Evolutionary conservation across 2,797 vertebrate species (phyloP).

Genomic region (Astyanax mexicanus): DNA sequence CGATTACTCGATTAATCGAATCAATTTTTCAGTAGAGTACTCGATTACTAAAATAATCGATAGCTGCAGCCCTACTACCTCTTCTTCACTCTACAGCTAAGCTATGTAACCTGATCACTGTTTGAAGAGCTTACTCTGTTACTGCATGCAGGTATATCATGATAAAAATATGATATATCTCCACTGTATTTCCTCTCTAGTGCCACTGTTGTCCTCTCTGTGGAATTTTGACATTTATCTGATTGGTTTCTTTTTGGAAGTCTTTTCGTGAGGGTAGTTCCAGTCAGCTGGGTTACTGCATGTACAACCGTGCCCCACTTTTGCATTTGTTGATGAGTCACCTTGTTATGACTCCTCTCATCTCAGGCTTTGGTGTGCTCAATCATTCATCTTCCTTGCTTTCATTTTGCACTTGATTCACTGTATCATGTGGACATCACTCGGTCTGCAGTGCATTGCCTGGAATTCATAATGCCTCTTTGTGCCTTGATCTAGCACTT

Average conservation of each 20-base stretch:
- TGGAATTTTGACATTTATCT: constrained; percentile 10
- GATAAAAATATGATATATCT: too few relatives aligned
- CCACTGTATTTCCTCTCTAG: background rate
- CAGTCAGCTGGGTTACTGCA: constrained; percentile 34
- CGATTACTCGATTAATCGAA: too few relatives aligned
- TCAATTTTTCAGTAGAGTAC: too few relatives aligned
- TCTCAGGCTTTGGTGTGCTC: constrained; percentile 44
- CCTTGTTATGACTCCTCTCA: constrained; percentile 47
- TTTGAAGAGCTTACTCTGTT: too few relatives aligned
- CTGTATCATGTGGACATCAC: constrained; percentile 29
- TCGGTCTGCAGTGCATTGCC: constrained; percentile 13
- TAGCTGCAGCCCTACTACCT: too few relatives aligned
- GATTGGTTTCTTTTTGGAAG: constrained; percentile 19
- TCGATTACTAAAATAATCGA: too few relatives aligned
- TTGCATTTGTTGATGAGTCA: constrained; percentile 34
- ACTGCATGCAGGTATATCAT: too few relatives aligned
- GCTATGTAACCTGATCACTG: too few relatives aligned
- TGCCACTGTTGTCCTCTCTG: background rate
- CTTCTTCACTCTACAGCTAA: too few relatives aligned
- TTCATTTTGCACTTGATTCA: constrained; percentile 32
- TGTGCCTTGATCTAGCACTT: constrained; percentile 33
- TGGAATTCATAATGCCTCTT: constrained; percentile 9
- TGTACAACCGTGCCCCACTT: constrained; percentile 13
- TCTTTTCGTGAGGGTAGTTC: constrained; percentile 30
- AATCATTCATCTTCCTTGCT: constrained; percentile 37